Conservation (phyloP, 2,113 vertebrate species). For the Malurus cyaneus region DNA sequence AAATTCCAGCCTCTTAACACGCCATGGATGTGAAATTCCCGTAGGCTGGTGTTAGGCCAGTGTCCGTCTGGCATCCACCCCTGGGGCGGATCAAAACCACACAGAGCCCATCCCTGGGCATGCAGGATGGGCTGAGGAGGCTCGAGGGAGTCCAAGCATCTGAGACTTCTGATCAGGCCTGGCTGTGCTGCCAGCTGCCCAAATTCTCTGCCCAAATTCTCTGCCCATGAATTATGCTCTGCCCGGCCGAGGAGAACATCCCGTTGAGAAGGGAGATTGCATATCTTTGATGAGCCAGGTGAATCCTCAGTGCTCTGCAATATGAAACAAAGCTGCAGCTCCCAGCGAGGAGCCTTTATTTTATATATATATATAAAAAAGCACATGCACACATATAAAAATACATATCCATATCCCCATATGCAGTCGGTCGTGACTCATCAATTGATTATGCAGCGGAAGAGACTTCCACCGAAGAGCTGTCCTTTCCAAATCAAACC, state of each 20-base stretch:
- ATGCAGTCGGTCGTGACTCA: constrained; percentile 27
- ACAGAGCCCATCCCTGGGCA: not conserved
- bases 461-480: not conserved
- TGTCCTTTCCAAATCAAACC: constrained; percentile 59
- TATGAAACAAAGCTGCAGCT: not conserved
- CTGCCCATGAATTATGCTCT: not conserved
- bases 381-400: not conserved
- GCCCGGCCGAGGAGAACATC: not conserved
- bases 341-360: not conserved
- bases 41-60: not conserved
- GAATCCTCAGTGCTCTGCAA: not conserved
- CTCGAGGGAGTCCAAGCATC: not conserved
- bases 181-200: not conserved
- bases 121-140: not conserved
- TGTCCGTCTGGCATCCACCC: constrained; percentile 11
- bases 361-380: not conserved
- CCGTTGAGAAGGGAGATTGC: not conserved
- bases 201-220: not conserved
- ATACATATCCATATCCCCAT: not conserved
- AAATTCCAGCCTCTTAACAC: constrained; percentile 25
- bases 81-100: not conserved
- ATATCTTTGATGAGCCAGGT: not conserved
- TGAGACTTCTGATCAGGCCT: not conserved
- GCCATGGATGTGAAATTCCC: not conserved
- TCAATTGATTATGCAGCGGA: constrained; percentile 31